A percentile compares a stretch with the other conserved stretches of the same genome.
Evolutionary conservation across 2,888 invertebrate genomes (phyloP).

Genomic region (Coenonympha arcania): DNA sequence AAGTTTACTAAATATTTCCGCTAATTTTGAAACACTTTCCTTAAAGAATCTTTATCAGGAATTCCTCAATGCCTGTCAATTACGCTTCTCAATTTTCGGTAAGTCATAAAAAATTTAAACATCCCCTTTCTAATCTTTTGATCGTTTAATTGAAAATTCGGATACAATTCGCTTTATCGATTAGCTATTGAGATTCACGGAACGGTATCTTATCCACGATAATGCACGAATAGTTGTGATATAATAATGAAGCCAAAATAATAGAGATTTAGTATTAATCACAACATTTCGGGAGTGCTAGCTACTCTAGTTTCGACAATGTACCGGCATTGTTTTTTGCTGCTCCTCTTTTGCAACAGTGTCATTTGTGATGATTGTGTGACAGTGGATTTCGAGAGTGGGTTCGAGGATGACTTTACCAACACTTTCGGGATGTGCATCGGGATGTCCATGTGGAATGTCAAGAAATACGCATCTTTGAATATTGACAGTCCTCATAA

Average conservation of each 20-base stretch:
- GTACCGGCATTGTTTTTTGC: conserved; percentile 13
- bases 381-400: conserved; percentile 40
- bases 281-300: conserved; percentile 10
- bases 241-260: conserved; percentile 26
- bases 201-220: conserved; percentile 33
- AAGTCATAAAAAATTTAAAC: background rate
- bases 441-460: conserved; percentile 34
- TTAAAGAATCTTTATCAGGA: no score
- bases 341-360: conserved; percentile 17
- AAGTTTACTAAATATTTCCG: no score
- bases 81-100: background rate
- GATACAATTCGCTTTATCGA: conserved; percentile 17
- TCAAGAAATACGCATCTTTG: conserved; percentile 34
- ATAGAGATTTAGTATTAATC: conserved; percentile 24
- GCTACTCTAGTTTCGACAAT: conserved; percentile 1
- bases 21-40: no score
- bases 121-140: conserved; percentile 6
- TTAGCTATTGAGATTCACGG: conserved; percentile 23
- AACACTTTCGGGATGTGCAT: conserved; percentile 31
- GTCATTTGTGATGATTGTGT: conserved; percentile 33
- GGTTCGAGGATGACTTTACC: conserved; percentile 32
- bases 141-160: conserved; percentile 15
- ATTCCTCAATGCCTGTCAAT: background rate
- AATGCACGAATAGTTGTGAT: conserved; percentile 30
- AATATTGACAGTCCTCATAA: conserved; percentile 32